Conservation (phyloP, 2,113 vertebrate species). For the Gallinago paraguaiae region DNA sequence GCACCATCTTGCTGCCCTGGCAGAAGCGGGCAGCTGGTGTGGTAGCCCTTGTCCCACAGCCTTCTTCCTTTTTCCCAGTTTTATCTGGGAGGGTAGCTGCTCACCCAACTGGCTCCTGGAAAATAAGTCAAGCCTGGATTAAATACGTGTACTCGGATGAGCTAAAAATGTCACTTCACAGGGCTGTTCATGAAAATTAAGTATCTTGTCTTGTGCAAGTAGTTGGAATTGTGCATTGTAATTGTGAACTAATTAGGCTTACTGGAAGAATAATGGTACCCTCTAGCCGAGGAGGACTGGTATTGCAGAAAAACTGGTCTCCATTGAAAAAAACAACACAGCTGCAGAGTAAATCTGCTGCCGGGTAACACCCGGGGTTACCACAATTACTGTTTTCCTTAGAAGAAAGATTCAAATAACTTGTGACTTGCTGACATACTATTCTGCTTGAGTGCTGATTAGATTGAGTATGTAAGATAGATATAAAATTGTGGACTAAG, state of each 20-base stretch:
- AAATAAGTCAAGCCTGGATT: neutral
- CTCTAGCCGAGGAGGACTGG: constrained; percentile 2
- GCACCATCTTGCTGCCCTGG: no score
- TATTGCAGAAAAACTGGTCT: neutral
- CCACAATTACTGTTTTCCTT: neutral
- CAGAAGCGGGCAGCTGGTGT: no score
- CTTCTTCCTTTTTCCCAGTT: neutral
- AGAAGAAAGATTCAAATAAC: neutral
- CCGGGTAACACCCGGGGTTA: neutral
- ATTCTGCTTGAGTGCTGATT: neutral
- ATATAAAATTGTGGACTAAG: neutral
- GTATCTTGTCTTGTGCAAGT: neutral
- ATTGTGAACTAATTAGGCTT: neutral
- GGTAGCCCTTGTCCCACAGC: neutral
- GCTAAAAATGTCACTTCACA: neutral
- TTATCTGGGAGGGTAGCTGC: neutral
- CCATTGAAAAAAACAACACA: neutral
- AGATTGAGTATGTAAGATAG: neutral
- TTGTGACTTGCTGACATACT: neutral
- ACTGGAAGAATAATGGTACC: neutral
- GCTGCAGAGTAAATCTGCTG: neutral
- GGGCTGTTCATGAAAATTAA: no score
- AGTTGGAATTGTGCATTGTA: neutral
- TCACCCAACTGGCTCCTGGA: neutral
- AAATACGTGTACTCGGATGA: neutral